Evolutionary conservation across 2,888 invertebrate genomes (phyloP).

Genomic region (Parthenolecanium corni): DNA sequence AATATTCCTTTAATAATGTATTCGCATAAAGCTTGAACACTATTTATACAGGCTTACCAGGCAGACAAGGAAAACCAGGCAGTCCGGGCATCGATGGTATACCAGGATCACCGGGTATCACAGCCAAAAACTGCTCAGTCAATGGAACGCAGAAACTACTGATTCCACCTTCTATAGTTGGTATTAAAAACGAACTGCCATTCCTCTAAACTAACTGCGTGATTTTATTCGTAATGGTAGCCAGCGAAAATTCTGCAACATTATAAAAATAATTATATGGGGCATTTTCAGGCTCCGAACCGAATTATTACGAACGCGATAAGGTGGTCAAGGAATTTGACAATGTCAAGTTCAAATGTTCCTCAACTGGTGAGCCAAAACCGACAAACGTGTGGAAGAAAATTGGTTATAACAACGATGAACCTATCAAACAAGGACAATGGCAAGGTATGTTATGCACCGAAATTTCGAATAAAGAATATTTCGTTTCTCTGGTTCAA

Average conservation of each 20-base stretch:
- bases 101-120: conserved; percentile 69
- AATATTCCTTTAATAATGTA: no score
- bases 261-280: neutral
- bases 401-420: conserved; percentile 35
- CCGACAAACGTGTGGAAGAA: conserved; percentile 69
- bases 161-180: conserved; percentile 74
- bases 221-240: neutral
- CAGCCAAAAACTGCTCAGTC: conserved; percentile 55
- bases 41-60: conserved; percentile 48
- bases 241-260: neutral
- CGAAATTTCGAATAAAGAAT: no score
- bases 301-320: conserved; percentile 36
- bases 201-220: no score
- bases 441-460: conserved; percentile 46
- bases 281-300: neutral
- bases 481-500: no score
- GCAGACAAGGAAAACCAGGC: conserved; percentile 46
- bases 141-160: conserved; percentile 55
- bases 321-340: conserved; percentile 69
- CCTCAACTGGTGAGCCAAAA: conserved; percentile 62
- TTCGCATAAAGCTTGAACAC: neutral
- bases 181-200: conserved; percentile 46
- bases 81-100: conserved; percentile 60
- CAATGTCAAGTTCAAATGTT: conserved; percentile 69
- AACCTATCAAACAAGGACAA: conserved; percentile 49